phyloP scores from a whole-genome alignment of 2,888 invertebrate species.

The Phania funesta region DNA sequence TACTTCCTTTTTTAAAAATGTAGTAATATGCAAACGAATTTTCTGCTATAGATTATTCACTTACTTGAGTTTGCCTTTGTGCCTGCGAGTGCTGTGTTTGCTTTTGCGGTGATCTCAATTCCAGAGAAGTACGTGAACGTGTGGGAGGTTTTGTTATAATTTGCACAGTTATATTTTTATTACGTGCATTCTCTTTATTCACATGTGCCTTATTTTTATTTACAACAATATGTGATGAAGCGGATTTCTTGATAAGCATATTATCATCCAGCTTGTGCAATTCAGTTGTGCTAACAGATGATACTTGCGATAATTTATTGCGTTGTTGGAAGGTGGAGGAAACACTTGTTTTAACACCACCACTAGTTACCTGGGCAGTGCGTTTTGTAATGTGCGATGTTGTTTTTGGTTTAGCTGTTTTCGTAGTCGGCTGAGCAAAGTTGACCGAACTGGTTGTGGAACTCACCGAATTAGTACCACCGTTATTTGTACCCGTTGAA shows the following conservation, averaged over 20 bases:
- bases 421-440: slow-evolving; percentile 70
- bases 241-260: slow-evolving; percentile 77
- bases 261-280: slow-evolving; percentile 80
- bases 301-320: slow-evolving; percentile 76
- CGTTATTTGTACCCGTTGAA: slow-evolving; percentile 62
- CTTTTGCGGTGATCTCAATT: slow-evolving; percentile 75
- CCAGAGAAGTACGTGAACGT: slow-evolving; percentile 79
- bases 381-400: slow-evolving; percentile 76
- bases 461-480: slow-evolving; percentile 65
- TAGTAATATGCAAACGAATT: slow-evolving; percentile 8
- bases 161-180: slow-evolving; percentile 79
- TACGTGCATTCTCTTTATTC: slow-evolving; percentile 78
- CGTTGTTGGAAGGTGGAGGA: slow-evolving; percentile 70
- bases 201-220: slow-evolving; percentile 76
- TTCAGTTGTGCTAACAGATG: slow-evolving; percentile 80
- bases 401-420: slow-evolving; percentile 75
- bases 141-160: slow-evolving; percentile 79
- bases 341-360: slow-evolving; percentile 63
- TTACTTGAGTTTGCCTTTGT: slow-evolving; percentile 73
- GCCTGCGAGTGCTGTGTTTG: slow-evolving; percentile 66
- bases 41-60: slow-evolving; percentile 29
- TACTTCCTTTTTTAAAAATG: no score
- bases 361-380: slow-evolving; percentile 71
- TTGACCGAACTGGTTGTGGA: slow-evolving; percentile 67
- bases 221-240: slow-evolving; percentile 75